phyloP scores from a whole-genome alignment of 1,140 invertebrate genomes.

The Aphelenchoides besseyi region DNA sequence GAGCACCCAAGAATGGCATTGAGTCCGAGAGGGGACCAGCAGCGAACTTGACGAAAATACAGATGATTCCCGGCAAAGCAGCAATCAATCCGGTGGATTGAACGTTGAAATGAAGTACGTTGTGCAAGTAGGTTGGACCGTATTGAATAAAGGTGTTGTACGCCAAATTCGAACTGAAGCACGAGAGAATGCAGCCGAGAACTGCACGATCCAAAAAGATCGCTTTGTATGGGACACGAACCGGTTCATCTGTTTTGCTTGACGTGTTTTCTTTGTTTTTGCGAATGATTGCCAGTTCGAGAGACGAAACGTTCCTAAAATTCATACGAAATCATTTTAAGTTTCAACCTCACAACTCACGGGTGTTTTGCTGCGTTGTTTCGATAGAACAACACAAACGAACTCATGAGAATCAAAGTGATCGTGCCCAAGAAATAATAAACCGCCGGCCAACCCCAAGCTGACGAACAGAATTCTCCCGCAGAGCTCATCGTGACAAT shows the following conservation, averaged over 20 bases:
- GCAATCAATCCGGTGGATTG: conserved; percentile 46
- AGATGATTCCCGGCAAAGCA: conserved; percentile 42
- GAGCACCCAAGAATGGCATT: conserved; percentile 30
- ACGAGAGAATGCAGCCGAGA: conserved; percentile 32
- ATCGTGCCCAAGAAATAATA: conserved; percentile 49
- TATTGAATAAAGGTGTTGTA: conserved; percentile 36
- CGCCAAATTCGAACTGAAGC: conserved; percentile 26
- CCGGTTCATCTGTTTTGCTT: background rate
- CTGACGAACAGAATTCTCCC: conserved; percentile 42
- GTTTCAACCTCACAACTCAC: background rate
- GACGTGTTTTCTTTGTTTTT: conserved; percentile 14
- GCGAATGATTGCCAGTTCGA: conserved; percentile 19
- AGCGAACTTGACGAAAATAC: conserved; percentile 42
- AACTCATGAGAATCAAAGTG: conserved; percentile 34
- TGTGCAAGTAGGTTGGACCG: conserved; percentile 39
- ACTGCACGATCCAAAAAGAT: conserved; percentile 29
- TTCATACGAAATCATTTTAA: background rate
- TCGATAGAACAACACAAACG: conserved; percentile 43
- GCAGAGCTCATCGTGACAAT: conserved; percentile 49
- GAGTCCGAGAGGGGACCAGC: conserved; percentile 43
- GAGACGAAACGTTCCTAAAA: conserved; percentile 22
- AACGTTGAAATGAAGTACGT: conserved; percentile 43
- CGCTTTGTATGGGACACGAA: conserved; percentile 16
- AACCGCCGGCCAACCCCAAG: conserved; percentile 45
- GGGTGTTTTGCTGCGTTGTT: conserved; percentile 42